Base-by-base conservation (phyloP, 2,113 vertebrate genomes). In the Danio rerio region DNA sequence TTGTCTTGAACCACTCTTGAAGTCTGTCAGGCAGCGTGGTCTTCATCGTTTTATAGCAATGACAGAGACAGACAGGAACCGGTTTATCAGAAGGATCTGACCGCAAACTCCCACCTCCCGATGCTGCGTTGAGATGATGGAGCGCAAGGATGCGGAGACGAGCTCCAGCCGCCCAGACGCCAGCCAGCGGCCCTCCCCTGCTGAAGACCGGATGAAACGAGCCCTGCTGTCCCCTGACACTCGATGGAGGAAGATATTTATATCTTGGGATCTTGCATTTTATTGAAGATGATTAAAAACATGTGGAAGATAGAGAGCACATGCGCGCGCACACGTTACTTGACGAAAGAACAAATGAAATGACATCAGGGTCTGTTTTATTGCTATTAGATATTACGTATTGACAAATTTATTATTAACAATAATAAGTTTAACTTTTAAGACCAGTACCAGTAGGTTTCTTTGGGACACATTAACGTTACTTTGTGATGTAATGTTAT, bases 241-340 rank as follows among this genome's bases (percentile, higher is more conserved):
- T 79, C 87, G 88, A 90, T 90, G 81, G 66, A 83, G 52, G 84
- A 71, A 87, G 87, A 89, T 86, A 90, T 89, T 85, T 89, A 84
- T 81, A 88, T 90, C 81, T 55, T 50, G 63, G 42, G 49, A 89
- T 88, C 81, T 0, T 86, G 12, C 21, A 42, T 52, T 71, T 76
- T n/a, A 59, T 74, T 59, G 74, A 74, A 59, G 62, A 16, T 43
- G n/a, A 66, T 15, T 12, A 21, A 15, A 65, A n/a, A 40, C 52
- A 20, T 8, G 13, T 7, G 53, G 55, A 49, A 18, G 40, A 58
- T 45, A 76, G 31, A 31, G 31, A 31, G 31, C 31, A 31, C 31
- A 31, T 31, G 31, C 31, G 31, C 31, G 31, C 31, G 31, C 31
- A 31, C 31, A 31, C 31, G 31, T 31, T 31, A 31, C 31, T 31